Conservation (phyloP, 2,113 vertebrate genomes). For the Brevimyrus niger region DNA sequence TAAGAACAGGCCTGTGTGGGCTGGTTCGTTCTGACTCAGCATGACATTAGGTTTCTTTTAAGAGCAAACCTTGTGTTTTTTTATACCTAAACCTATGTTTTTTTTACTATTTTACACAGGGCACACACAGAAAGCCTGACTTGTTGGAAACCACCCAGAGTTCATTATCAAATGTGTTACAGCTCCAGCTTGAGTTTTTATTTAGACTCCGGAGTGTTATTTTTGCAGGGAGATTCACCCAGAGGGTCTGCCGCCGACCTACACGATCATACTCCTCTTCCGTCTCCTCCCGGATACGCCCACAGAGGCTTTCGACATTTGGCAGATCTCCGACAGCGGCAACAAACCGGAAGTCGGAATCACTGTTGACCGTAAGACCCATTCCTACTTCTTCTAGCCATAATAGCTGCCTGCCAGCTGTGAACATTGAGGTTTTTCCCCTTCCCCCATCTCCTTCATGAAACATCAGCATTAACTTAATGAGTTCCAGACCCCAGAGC, state of each 20-base stretch:
- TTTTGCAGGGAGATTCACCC: constrained; percentile 84
- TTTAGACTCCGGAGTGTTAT: not conserved
- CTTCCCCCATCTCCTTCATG: not conserved
- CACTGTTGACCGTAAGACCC: constrained; percentile 82
- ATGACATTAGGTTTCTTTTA: not conserved
- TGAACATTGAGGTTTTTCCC: not conserved
- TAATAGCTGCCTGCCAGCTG: constrained; percentile 23
- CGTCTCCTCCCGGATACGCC: constrained; percentile 82
- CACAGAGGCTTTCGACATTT: constrained; percentile 85
- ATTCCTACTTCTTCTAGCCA: not conserved
- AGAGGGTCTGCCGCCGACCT: constrained; percentile 81
- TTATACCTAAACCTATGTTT: not conserved
- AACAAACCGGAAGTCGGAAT: constrained; percentile 90
- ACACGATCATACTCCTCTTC: constrained; percentile 89
- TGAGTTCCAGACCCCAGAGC: constrained; percentile 14
- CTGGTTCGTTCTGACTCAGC: not conserved
- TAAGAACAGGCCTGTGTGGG: too few relatives aligned
- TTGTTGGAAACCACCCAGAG: not conserved
- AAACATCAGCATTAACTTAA: constrained; percentile 23
- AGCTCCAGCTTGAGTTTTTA: not conserved
- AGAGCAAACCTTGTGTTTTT: not conserved
- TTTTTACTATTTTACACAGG: not conserved
- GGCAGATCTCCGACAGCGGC: constrained; percentile 92
- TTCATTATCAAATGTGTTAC: not conserved
- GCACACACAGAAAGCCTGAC: not conserved